These are phyloP conservation scores for Podotricha telesiphe DNA, from an alignment of 2,888 invertebrate genomes.

Conservation along the genomic window DNA sequence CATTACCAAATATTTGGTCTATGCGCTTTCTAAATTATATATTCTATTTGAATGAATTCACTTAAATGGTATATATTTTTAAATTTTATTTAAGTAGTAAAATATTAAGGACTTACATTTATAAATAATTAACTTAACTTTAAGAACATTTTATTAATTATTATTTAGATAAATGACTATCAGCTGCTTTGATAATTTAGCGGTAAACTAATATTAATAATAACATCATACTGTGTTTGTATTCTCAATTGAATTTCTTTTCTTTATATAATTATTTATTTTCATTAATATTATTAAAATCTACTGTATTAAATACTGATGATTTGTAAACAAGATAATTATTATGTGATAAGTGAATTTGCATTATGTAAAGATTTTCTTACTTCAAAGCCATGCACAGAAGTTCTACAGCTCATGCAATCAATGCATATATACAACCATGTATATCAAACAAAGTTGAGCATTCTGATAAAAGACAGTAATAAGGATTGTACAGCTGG, in stretches of 20 bases:
- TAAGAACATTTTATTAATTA: too few species aligned
- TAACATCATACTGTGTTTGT: neutral
- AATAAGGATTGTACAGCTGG: slow-evolving; percentile 72
- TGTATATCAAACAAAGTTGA: slow-evolving; percentile 55
- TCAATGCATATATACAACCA: slow-evolving; percentile 41
- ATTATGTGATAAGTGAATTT: slow-evolving; percentile 22
- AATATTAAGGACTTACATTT: too few species aligned
- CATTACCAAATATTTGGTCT: neutral
- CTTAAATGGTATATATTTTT: too few species aligned
- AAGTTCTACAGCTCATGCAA: slow-evolving; percentile 38
- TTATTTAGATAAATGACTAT: too few species aligned
- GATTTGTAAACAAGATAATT: neutral
- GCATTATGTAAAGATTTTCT: slow-evolving; percentile 31
- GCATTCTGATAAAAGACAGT: slow-evolving; percentile 47
- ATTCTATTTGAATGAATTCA: too few species aligned
- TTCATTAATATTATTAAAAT: neutral
- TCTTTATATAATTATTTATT: neutral
- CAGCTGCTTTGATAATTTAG: neutral
- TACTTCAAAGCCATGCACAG: slow-evolving; percentile 38
- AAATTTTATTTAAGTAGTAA: too few species aligned
- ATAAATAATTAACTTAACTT: too few species aligned
- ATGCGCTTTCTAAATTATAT: too few species aligned
- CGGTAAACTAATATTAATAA: neutral
- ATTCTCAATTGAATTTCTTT: neutral
- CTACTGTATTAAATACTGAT: neutral